Conservation (phyloP, 2,797 vertebrate genomes). For the Sebastolobus alascanus region DNA sequence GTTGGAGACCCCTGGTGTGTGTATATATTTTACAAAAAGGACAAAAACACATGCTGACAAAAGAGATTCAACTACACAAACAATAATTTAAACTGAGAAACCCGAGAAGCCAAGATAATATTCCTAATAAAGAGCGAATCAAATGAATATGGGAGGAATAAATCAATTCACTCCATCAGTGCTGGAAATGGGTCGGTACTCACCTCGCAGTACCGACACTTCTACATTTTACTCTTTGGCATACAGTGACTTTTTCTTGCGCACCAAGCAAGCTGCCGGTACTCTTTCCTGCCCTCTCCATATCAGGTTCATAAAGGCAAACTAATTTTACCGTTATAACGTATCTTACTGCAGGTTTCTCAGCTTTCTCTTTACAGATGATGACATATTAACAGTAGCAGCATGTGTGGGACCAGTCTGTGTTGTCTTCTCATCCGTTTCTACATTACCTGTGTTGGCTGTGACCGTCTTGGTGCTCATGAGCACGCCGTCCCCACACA, state of each 20-base stretch:
- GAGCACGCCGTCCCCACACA: slow-evolving; percentile 75
- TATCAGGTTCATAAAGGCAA: no score
- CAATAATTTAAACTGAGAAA: neutral
- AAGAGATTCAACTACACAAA: neutral
- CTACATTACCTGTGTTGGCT: slow-evolving; percentile 72
- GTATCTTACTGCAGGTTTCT: no score
- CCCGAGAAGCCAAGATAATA: neutral
- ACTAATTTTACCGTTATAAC: no score
- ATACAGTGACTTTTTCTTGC: no score
- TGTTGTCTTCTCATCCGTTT: neutral
- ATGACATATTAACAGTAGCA: no score
- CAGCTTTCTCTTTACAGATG: neutral
- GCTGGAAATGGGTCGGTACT: neutral
- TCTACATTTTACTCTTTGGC: no score
- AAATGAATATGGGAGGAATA: neutral
- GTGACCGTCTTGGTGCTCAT: slow-evolving; percentile 59
- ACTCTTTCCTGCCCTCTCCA: no score
- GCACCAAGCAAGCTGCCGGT: no score
- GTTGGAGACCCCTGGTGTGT: no score
- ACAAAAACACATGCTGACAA: neutral
- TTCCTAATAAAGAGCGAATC: neutral
- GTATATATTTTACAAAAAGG: neutral
- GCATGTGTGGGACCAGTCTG: no score
- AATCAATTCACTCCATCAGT: neutral
- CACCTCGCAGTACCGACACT: no score